These are phyloP conservation scores for Chanos chanos DNA, from an alignment of 2,797 vertebrate genomes.

Conservation along the genomic window DNA sequence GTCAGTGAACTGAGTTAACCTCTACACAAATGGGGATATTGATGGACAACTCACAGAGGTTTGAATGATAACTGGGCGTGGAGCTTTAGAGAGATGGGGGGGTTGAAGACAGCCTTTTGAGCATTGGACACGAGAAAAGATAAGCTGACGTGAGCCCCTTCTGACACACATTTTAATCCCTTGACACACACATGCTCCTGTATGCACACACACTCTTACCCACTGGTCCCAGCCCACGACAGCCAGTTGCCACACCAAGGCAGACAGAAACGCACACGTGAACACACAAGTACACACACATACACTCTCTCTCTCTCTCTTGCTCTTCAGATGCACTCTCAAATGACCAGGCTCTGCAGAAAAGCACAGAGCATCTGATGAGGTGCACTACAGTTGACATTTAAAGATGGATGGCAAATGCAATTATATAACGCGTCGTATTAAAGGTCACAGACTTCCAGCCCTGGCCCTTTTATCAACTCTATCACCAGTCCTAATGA, in stretches of 20 bases:
- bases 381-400: neutral
- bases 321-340: neutral
- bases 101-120: slow-evolving; percentile 16
- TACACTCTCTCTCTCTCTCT: neutral
- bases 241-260: neutral
- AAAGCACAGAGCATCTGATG: neutral
- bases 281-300: neutral
- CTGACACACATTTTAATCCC: slow-evolving; percentile 40
- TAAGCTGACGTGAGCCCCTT: slow-evolving; percentile 36
- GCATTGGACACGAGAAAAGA: neutral
- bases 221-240: too few species aligned
- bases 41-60: too few species aligned
- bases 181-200: slow-evolving; percentile 13
- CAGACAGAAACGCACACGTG: neutral
- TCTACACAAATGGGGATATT: neutral
- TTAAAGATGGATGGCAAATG: slow-evolving; percentile 2
- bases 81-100: neutral
- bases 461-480: slow-evolving; percentile 2
- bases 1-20: neutral
- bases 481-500: neutral
- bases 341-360: slow-evolving; percentile 14
- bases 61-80: neutral
- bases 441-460: slow-evolving; percentile 16
- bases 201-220: slow-evolving; percentile 16
- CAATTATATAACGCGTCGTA: neutral